Conservation (phyloP, 1,140 invertebrate genomes). For the Lepidotrigona ventralis region DNA sequence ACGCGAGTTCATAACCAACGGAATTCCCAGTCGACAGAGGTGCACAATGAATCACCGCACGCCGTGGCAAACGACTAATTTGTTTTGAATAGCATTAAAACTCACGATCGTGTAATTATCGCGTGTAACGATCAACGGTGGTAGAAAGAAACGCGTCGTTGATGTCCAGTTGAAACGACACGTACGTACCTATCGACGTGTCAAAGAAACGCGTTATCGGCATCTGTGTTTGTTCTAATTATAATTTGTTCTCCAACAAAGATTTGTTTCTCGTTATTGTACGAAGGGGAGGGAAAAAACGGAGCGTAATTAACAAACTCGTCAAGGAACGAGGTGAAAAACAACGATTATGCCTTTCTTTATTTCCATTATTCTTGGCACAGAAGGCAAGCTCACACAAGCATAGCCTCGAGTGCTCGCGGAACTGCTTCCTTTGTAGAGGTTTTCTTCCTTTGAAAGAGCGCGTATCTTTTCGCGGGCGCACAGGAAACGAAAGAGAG, state of each 20-base stretch:
- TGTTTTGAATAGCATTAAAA: conserved; percentile 33
- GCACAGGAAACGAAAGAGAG: conserved; percentile 21
- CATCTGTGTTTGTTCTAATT: conserved; percentile 62
- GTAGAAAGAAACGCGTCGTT: conserved; percentile 11
- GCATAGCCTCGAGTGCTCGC: conserved; percentile 26
- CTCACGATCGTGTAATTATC: neutral
- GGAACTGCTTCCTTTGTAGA: conserved; percentile 41
- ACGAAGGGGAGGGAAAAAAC: neutral
- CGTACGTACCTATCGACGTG: neutral
- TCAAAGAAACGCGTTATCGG: conserved; percentile 58
- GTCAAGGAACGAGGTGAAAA: conserved; percentile 32
- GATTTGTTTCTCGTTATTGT: conserved; percentile 43
- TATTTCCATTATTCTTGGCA: conserved; percentile 61
- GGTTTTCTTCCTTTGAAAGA: conserved; percentile 45
- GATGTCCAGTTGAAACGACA: conserved; percentile 10
- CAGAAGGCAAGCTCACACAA: conserved; percentile 25
- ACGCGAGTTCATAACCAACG: neutral
- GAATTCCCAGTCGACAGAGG: conserved; percentile 9
- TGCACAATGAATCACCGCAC: conserved; percentile 12
- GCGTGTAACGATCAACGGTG: neutral
- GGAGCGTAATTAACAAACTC: conserved; percentile 67
- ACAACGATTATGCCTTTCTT: conserved; percentile 57
- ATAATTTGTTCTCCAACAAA: conserved; percentile 24
- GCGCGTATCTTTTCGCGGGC: conserved; percentile 35
- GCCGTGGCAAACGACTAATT: conserved; percentile 10